These are phyloP conservation scores for Cirrhinus molitorella DNA, from an alignment of 2,797 vertebrate species.

Conservation along the genomic window DNA sequence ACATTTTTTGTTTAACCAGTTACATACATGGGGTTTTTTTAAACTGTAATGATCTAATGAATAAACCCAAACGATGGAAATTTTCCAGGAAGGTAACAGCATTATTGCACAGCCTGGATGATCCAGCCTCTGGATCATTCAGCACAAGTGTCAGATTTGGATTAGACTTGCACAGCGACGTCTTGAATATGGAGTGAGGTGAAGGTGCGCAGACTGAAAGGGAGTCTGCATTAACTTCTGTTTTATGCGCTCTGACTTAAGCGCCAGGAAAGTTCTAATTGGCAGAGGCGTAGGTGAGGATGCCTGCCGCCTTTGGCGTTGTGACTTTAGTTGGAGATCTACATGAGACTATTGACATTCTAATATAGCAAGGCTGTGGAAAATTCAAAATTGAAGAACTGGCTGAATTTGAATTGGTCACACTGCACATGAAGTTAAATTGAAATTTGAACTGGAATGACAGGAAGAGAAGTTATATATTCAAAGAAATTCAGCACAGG, in stretches of 20 bases:
- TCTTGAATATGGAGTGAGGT: slow-evolving; percentile 32
- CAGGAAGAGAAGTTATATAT: background rate
- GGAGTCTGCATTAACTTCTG: background rate
- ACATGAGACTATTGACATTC: slow-evolving; percentile 10
- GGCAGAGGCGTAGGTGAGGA: slow-evolving; percentile 56
- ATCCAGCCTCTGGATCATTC: slow-evolving; percentile 4
- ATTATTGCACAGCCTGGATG: background rate
- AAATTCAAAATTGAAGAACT: background rate
- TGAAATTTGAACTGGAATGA: background rate
- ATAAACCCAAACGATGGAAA: background rate
- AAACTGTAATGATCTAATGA: slow-evolving; percentile 4
- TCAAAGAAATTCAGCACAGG: background rate
- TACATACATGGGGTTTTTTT: background rate
- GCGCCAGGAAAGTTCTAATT: slow-evolving; percentile 60
- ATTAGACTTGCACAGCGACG: background rate
- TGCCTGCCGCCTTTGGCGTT: slow-evolving; percentile 42
- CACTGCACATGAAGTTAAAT: background rate
- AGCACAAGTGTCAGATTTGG: slow-evolving; percentile 20
- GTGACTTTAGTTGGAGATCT: slow-evolving; percentile 42
- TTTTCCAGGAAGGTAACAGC: slow-evolving; percentile 1
- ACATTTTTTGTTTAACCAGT: background rate
- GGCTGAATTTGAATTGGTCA: slow-evolving; percentile 11
- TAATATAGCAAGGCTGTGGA: background rate
- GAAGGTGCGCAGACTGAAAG: slow-evolving; percentile 3
- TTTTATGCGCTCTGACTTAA: slow-evolving; percentile 19